Evolutionary conservation across 2,113 vertebrate species (phyloP), one percentile per base, ranked within the genome.

Genomic region (Nycticorax nycticorax): DNA sequence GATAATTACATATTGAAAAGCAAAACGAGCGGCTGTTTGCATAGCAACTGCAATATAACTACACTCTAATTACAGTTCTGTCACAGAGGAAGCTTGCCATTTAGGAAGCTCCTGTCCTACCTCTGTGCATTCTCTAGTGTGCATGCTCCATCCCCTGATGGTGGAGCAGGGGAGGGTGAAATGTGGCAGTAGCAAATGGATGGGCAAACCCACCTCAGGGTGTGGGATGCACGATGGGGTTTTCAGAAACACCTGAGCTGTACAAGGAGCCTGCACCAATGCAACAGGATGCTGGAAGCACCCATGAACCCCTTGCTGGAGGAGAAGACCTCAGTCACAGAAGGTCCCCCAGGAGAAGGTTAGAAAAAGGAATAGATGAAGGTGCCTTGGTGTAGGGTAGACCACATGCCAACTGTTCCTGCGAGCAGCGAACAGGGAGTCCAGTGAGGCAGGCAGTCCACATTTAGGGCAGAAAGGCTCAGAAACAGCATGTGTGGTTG

Each of bases 1-100:
- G 88, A 71, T 95, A 96, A 95, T 96, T 92, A 43, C 89, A 57
- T 9, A 24, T 10, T 89, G 88, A 80, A 93, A 90, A 96, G 88
- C 67, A 69, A 76, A 94, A 48, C 0, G 14, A 88, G 79, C 0
- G 1, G 53, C 83, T 95, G 86, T 91, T 97, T 96, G 93, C 91
- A 91, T 89, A 84, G 95, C 89, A 95, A 92, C 93, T 91, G 89
- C 76, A 50, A 43, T 52, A 5, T 19, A 91, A 84, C 76, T 75
- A n/a, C 67, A 22, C 64, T 21, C 78, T 93, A 88, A 96, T 95
- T 92, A 79, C 82, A 48, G 86, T 3, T 66, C 96, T 92, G 83
- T 74, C 86, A 48, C 83, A 63, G 50, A 33, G 0, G 2, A 76
- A 92, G 81, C 39, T 68, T 64, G 57, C 41, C 72, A 32, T 74